Percentiles rank a stretch among this genome's conserved stretches.
phyloP scores from a whole-genome alignment of 2,888 invertebrate species.

The Ceraclea dissimilis region DNA sequence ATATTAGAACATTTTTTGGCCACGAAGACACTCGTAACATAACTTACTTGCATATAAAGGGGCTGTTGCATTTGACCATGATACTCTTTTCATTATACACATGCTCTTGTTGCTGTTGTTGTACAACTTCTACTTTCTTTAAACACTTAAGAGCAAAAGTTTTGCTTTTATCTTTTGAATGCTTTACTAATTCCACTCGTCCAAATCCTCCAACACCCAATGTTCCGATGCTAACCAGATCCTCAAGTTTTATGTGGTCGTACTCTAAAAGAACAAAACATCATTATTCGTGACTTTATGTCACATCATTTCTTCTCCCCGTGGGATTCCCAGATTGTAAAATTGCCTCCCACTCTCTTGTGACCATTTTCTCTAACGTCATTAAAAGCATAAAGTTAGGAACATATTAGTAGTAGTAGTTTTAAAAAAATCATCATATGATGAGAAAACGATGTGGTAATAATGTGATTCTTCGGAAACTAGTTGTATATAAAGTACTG shows the following conservation, averaged over 20 bases:
- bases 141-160: conserved; percentile 81
- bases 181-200: conserved; percentile 71
- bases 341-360: conserved; percentile 9
- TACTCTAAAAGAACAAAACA: conserved; percentile 41
- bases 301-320: too few relatives aligned
- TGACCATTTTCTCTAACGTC: too few relatives aligned
- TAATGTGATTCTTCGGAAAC: too few relatives aligned
- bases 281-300: too few relatives aligned
- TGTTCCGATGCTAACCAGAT: conserved; percentile 75
- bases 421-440: too few relatives aligned
- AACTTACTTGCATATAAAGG: conserved; percentile 72
- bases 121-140: conserved; percentile 82
- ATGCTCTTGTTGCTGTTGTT: conserved; percentile 83
- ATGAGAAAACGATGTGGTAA: too few relatives aligned
- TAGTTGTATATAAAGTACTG: too few relatives aligned
- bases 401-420: too few relatives aligned
- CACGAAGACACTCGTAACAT: too few relatives aligned
- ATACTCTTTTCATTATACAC: conserved; percentile 83
- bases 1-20: too few relatives aligned
- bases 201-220: conserved; percentile 92
- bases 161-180: conserved; percentile 45
- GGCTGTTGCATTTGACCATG: conserved; percentile 68
- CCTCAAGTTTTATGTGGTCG: conserved; percentile 62
- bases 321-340: too few relatives aligned
- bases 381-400: too few relatives aligned